These are phyloP conservation scores for Athripsodes cinereus DNA, from an alignment of 2,888 invertebrate genomes.

Conservation along the genomic window DNA sequence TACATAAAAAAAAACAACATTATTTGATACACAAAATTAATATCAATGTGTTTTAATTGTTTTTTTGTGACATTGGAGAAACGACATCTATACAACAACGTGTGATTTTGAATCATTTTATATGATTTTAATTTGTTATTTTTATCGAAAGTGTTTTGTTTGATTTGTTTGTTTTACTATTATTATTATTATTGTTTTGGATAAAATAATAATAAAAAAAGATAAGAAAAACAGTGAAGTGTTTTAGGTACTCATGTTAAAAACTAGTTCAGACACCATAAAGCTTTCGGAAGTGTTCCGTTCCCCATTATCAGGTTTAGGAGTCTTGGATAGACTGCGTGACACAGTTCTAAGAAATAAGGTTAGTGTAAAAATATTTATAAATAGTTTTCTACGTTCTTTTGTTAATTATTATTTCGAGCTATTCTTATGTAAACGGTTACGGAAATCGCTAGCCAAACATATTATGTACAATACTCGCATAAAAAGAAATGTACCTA, in stretches of 20 bases:
- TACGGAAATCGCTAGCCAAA: too few relatives aligned
- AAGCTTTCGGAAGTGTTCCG: neutral
- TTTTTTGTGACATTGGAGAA: neutral
- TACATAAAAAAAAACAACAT: neutral
- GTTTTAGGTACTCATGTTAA: neutral
- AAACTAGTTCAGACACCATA: neutral
- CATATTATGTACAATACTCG: too few relatives aligned
- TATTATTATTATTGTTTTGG: neutral
- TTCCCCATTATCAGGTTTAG: neutral
- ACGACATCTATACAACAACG: too few relatives aligned
- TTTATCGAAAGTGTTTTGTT: neutral
- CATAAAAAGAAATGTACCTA: too few relatives aligned
- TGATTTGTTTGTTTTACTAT: neutral
- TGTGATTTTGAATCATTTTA: neutral
- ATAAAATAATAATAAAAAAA: neutral
- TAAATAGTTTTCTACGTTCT: neutral
- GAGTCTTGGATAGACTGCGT: neutral
- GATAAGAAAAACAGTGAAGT: neutral
- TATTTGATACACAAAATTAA: neutral
- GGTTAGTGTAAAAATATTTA: neutral
- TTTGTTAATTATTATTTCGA: too few relatives aligned
- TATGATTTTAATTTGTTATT: neutral
- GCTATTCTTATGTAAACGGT: too few relatives aligned
- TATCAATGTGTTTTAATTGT: neutral
- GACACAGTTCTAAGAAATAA: neutral